Evolutionary conservation across 1,140 invertebrate genomes (phyloP).

Genomic region (Hestina assimilis): DNA sequence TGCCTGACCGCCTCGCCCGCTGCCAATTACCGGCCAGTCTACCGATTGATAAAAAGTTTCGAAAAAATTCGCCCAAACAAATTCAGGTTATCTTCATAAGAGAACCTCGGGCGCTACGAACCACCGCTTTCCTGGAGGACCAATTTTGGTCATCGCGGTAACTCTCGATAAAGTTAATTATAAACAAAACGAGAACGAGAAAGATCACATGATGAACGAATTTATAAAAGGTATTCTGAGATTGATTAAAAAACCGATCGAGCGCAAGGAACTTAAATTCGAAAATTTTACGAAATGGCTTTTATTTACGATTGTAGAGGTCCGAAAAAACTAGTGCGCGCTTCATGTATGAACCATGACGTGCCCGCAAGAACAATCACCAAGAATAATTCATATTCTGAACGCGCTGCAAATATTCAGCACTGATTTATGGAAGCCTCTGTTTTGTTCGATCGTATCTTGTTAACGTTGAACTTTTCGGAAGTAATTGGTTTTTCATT

Average conservation of each 20-base stretch:
- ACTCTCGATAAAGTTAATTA: constrained; percentile 56
- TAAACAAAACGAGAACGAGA: constrained; percentile 30
- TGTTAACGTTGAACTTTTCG: constrained; percentile 64
- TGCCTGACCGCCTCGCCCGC: constrained; percentile 49
- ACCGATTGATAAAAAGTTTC: constrained; percentile 71
- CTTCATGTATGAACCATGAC: constrained; percentile 78
- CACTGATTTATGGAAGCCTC: constrained; percentile 53
- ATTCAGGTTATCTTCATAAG: constrained; percentile 60
- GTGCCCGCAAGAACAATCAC: constrained; percentile 69
- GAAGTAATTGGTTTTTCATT: constrained; percentile 77
- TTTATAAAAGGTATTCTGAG: constrained; percentile 37
- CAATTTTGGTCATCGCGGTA: constrained; percentile 42
- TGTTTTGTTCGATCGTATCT: constrained; percentile 43
- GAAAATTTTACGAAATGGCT: constrained; percentile 54
- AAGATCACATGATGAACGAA: constrained; percentile 20
- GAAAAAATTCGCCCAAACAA: constrained; percentile 69
- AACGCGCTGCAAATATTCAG: constrained; percentile 74
- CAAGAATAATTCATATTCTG: constrained; percentile 78
- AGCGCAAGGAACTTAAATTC: constrained; percentile 37
- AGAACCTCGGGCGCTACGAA: constrained; percentile 48
- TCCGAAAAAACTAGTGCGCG: constrained; percentile 70
- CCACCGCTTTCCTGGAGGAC: constrained; percentile 39
- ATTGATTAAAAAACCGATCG: constrained; percentile 38
- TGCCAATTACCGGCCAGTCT: constrained; percentile 65
- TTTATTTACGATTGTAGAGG: constrained; percentile 52